Conservation (phyloP, 1,140 invertebrate genomes). For the Elymnias hypermnestra region DNA sequence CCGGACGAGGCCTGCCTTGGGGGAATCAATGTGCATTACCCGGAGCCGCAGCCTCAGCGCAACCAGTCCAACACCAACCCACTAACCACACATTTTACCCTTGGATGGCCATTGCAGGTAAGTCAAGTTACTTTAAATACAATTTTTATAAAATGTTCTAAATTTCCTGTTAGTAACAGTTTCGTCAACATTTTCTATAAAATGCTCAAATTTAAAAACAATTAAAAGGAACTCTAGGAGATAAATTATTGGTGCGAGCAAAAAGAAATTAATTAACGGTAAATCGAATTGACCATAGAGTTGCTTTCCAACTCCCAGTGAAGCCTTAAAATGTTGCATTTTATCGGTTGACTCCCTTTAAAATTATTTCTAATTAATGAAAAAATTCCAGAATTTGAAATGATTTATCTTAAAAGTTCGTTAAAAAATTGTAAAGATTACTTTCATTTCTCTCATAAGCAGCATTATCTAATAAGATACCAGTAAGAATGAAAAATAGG, state of each 20-base stretch:
- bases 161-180: no score
- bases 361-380: background rate
- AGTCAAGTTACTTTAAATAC: constrained; percentile 61
- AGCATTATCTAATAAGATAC: constrained; percentile 47
- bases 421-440: no score
- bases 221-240: background rate
- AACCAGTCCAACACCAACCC: constrained; percentile 92
- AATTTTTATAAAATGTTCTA: background rate
- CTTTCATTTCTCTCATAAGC: no score
- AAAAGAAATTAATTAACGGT: constrained; percentile 24
- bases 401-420: no score
- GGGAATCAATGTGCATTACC: constrained; percentile 90
- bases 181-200: no score
- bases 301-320: constrained; percentile 15
- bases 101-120: constrained; percentile 99
- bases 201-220: no score
- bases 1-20: constrained; percentile 78
- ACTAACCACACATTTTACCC: constrained; percentile 96
- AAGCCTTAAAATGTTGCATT: constrained; percentile 30
- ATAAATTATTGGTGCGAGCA: constrained; percentile 1
- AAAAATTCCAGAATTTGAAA: no score
- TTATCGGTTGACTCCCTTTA: background rate
- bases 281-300: constrained; percentile 23
- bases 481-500: constrained; percentile 50
- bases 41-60: constrained; percentile 85